Percentiles rank a stretch among this genome's conserved stretches.
Conservation (phyloP, 2,888 invertebrate species). For the Taphrorychus bicolor region DNA sequence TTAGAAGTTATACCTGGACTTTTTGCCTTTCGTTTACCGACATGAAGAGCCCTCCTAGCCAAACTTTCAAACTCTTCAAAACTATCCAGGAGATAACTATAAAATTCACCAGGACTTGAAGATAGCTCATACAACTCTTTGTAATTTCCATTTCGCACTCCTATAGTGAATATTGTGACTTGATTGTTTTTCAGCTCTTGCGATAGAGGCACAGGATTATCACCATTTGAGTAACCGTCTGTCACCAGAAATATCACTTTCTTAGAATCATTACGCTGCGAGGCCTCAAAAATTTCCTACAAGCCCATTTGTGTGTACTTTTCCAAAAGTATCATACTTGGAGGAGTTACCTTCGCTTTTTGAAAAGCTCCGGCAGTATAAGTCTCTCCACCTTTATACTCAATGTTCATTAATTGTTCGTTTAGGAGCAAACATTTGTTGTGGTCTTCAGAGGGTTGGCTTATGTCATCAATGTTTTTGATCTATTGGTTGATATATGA, state of each 20-base stretch:
- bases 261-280: constrained; percentile 58
- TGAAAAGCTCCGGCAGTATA: constrained; percentile 73
- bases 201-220: constrained; percentile 70
- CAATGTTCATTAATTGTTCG: constrained; percentile 66
- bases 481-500: constrained; percentile 28
- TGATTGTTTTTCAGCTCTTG: constrained; percentile 64
- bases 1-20: not conserved
- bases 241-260: constrained; percentile 73
- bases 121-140: constrained; percentile 70
- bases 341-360: constrained; percentile 69
- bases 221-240: constrained; percentile 75
- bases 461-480: constrained; percentile 68
- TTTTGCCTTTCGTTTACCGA: constrained; percentile 60
- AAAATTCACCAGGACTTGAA: constrained; percentile 67
- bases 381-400: constrained; percentile 72
- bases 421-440: constrained; percentile 72
- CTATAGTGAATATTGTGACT: constrained; percentile 64
- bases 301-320: constrained; percentile 37
- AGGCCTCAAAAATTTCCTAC: constrained; percentile 61
- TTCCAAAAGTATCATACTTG: no score
- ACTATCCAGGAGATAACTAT: constrained; percentile 71
- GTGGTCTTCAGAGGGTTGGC: constrained; percentile 60
- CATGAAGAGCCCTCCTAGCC: constrained; percentile 71
- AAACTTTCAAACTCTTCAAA: constrained; percentile 74
- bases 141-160: constrained; percentile 71